Base-by-base conservation (phyloP, 1,140 invertebrate genomes). In the Odontomachus brunneus region DNA sequence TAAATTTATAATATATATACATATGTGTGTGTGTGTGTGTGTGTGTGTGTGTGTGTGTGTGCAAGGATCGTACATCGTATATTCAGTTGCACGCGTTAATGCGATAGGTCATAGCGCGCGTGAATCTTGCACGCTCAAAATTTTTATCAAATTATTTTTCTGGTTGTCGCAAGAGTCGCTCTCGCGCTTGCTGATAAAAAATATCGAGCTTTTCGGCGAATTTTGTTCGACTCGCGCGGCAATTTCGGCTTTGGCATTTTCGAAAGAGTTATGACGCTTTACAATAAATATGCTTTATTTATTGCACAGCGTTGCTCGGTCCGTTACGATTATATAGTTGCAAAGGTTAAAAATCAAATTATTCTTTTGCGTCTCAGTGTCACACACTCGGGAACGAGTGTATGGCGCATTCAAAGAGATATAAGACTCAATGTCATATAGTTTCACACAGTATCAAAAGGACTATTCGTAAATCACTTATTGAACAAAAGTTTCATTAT, bases 71-170 rank as follows among this genome's bases (percentile, higher is more conserved):
- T 7, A 7, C 3, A 33, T 60, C 57, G 60, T 24, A 57, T 51
- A 76, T 69, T 55, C 51, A 33, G 29, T 38, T 78, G 29, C 48
- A n/a, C 63, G 22, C 72, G 55, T 72, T 72, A 59, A 57, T 17
- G 5, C 62, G 33, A 57, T 15, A 44, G 51, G 22, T 57, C 17
- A 4, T 78, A 38, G 60, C 29, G 17, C 15, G 3, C 63, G 5
- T 57, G 22, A 49, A 69, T 55, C 44, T 57, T 38, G 55, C 15
- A 15, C 48, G 15, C 33, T 78, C 74, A 15, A 67, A 55, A 78
- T 44, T 55, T 69, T 19, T 69, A 44, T 69, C 3, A 44, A 57
- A 26, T 29, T 57, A 44, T 44, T 67, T 78, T 26, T 26, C 22
- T 24, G 4, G 29, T 12, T 53, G 53, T 49, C 24, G 59, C 26